Evolutionary conservation across 2,888 invertebrate genomes (phyloP).

Genomic region (Ormyrus rosae): DNA sequence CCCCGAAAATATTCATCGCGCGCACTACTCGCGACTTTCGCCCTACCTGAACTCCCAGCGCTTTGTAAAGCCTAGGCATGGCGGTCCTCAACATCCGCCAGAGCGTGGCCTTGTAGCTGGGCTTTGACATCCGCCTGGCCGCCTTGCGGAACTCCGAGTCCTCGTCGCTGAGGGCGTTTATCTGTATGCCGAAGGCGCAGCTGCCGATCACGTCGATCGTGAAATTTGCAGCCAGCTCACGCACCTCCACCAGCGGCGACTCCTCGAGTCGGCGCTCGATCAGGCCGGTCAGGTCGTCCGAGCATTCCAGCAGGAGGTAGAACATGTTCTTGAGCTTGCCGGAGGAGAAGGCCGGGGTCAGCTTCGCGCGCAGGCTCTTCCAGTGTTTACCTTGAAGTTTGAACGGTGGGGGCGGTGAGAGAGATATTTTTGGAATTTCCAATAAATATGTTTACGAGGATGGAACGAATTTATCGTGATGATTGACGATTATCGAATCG

Average conservation of each 20-base stretch:
- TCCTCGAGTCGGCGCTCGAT: constrained; percentile 59
- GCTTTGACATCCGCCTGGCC: constrained; percentile 71
- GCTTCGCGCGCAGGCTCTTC: constrained; percentile 70
- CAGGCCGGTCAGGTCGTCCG: constrained; percentile 68
- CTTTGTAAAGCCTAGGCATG: constrained; percentile 67
- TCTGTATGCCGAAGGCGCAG: constrained; percentile 77
- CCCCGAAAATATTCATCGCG: too few relatives aligned
- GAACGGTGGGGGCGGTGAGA: not conserved
- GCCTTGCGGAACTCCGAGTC: constrained; percentile 73
- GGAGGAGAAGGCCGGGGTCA: constrained; percentile 77
- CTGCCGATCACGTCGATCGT: constrained; percentile 77
- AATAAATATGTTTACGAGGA: too few relatives aligned
- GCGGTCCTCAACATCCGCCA: constrained; percentile 72
- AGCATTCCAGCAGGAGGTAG: constrained; percentile 73
- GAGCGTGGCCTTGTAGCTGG: constrained; percentile 69
- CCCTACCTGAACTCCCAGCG: constrained; percentile 45
- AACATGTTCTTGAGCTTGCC: constrained; percentile 77
- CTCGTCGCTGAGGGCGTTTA: constrained; percentile 73
- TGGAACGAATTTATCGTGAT: too few relatives aligned
- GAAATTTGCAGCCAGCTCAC: constrained; percentile 75
- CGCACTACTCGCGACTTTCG: too few relatives aligned
- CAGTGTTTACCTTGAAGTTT: constrained; percentile 51
- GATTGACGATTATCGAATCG: too few relatives aligned
- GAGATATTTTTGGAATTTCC: too few relatives aligned
- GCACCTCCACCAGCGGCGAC: constrained; percentile 69